Conservation (phyloP, 2,888 invertebrate genomes). For the Ophonus ardosiacus region DNA sequence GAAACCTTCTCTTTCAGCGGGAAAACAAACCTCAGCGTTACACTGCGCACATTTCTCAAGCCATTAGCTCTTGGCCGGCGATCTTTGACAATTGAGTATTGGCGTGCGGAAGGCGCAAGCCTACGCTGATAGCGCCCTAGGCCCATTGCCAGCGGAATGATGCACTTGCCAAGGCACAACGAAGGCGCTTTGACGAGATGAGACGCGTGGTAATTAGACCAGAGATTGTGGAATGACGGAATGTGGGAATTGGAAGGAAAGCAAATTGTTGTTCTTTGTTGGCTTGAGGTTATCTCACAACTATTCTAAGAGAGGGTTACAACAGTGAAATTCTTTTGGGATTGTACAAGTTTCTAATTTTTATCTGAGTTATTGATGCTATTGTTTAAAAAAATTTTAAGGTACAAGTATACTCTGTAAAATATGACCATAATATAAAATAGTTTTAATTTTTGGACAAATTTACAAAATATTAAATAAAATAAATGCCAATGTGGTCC, state of each 20-base stretch:
- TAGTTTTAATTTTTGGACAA: no score
- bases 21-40: conserved; percentile 28
- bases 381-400: not conserved
- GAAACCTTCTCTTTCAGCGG: not conserved
- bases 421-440: no score
- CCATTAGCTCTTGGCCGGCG: conserved; percentile 37
- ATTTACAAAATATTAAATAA: no score
- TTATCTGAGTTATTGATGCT: not conserved
- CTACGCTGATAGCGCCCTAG: conserved; percentile 15
- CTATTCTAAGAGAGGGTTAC: not conserved
- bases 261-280: not conserved
- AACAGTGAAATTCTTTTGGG: not conserved
- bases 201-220: conserved; percentile 16
- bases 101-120: not conserved
- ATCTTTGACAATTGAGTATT: conserved; percentile 34
- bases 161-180: conserved; percentile 5
- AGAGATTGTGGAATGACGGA: conserved; percentile 25
- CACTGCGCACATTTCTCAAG: conserved; percentile 29
- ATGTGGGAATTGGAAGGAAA: not conserved
- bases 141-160: conserved; percentile 1
- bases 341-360: not conserved
- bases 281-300: not conserved
- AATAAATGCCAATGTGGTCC: no score
- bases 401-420: no score
- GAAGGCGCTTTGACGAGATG: not conserved